These are phyloP conservation scores for Cyprinodon diabolis DNA, from an alignment of 2,797 vertebrate genomes.

Conservation along the genomic window DNA sequence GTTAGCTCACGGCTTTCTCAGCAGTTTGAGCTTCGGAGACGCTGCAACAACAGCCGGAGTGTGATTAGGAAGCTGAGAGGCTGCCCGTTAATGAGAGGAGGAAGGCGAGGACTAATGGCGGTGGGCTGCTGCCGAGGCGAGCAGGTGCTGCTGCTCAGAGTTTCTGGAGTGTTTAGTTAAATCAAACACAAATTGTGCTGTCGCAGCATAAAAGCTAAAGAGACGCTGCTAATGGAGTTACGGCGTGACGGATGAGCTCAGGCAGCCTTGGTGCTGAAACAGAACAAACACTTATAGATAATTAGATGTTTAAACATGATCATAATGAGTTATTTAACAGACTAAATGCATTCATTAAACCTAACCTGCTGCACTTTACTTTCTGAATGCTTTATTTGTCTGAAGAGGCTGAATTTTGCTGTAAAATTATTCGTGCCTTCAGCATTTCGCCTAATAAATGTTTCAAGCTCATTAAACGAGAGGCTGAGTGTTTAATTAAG, in stretches of 20 bases:
- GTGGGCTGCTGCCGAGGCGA: constrained; percentile 5
- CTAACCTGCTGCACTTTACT: not conserved
- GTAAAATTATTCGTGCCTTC: constrained; percentile 10
- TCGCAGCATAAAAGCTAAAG: constrained; percentile 3
- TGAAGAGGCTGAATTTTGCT: constrained; percentile 19
- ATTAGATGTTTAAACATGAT: not conserved
- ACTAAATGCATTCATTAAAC: constrained; percentile 4
- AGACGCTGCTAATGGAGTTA: constrained; percentile 4
- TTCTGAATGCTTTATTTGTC: constrained; percentile 19
- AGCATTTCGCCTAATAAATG: constrained; percentile 14
- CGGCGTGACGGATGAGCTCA: constrained; percentile 28
- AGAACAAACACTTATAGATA: constrained; percentile 1
- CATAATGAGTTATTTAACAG: constrained; percentile 18
- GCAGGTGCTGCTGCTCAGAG: constrained; percentile 40
- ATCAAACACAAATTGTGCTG: constrained; percentile 20
- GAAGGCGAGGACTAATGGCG: constrained; percentile 54
- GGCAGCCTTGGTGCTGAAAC: not conserved
- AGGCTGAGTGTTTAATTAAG: constrained; percentile 36
- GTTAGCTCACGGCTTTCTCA: constrained; percentile 11
- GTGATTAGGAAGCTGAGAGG: constrained; percentile 8
- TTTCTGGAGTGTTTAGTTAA: constrained; percentile 60
- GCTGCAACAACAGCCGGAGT: constrained; percentile 2
- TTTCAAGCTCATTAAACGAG: constrained; percentile 37
- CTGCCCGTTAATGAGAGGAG: constrained; percentile 22
- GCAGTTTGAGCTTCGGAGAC: constrained; percentile 11